Percentiles rank a stretch among this genome's conserved stretches.
phyloP scores from a whole-genome alignment of 1,140 invertebrate genomes.

The Melitaea cinxia region DNA sequence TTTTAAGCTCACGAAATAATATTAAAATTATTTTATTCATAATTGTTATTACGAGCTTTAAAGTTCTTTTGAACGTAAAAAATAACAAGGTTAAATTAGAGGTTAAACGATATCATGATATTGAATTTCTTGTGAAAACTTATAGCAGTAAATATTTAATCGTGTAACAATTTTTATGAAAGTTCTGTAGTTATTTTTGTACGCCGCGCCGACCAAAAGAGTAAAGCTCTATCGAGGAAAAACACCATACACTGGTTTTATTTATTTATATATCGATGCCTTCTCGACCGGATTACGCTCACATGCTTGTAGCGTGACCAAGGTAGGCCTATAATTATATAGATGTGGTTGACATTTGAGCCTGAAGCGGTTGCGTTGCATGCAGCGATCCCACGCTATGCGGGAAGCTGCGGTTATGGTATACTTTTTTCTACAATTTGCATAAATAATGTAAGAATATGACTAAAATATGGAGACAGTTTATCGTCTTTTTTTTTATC shows the following conservation, averaged over 20 bases:
- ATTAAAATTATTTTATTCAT: no score
- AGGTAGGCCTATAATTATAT: constrained; percentile 62
- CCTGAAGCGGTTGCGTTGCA: constrained; percentile 44
- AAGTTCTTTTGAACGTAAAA: no score
- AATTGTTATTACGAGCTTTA: no score
- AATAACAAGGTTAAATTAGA: no score
- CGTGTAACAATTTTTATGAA: no score
- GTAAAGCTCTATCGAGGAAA: constrained; percentile 1
- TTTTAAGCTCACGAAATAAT: no score
- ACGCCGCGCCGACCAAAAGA: not conserved
- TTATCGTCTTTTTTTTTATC: constrained; percentile 58
- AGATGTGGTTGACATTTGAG: constrained; percentile 73
- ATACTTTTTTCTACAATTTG: constrained; percentile 11
- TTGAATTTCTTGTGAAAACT: no score
- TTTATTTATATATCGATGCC: constrained; percentile 36
- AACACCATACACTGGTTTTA: constrained; percentile 12
- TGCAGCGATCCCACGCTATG: constrained; percentile 57
- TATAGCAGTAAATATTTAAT: no score
- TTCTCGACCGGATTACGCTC: constrained; percentile 43
- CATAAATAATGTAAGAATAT: constrained; percentile 27
- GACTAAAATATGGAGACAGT: constrained; percentile 38
- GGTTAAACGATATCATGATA: no score
- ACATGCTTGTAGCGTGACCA: constrained; percentile 51
- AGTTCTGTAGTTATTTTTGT: no score
- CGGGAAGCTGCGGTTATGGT: constrained; percentile 66